Conservation (phyloP, 2,888 invertebrate genomes). For the Callinectes sapidus region DNA sequence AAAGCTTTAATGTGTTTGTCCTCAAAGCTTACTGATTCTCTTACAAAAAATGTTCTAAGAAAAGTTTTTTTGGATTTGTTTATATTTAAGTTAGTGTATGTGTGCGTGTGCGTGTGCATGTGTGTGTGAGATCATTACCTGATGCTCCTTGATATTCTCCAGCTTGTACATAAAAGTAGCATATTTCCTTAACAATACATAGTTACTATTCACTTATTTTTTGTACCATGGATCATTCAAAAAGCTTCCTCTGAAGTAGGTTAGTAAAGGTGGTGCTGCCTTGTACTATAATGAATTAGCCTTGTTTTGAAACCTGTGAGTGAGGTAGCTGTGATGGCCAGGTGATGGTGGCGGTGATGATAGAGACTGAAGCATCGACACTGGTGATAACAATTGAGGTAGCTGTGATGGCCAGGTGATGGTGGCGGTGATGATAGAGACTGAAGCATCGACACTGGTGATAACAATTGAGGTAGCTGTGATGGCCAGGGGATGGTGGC, state of each 20-base stretch:
- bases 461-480: not conserved
- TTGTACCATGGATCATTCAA: not conserved
- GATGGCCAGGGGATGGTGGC: not conserved
- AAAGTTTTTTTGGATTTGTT: not conserved
- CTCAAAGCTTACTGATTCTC: not conserved
- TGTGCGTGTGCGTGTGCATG: conserved; percentile 16
- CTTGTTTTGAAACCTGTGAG: not conserved
- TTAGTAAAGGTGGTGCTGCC: not conserved
- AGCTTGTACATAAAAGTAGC: not conserved
- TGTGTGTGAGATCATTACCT: not conserved
- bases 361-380: not conserved
- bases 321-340: not conserved
- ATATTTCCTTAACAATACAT: not conserved
- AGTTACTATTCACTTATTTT: not conserved
- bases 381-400: not conserved
- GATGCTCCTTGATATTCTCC: not conserved
- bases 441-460: not conserved
- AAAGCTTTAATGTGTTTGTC: not conserved
- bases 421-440: not conserved
- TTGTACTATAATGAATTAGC: not conserved
- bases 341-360: not conserved
- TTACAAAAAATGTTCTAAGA: not conserved
- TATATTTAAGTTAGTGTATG: not conserved
- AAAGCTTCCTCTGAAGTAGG: not conserved
- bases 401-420: not conserved